Base-by-base conservation (phyloP, 2,797 vertebrate genomes). In the Crenichthys baileyi region DNA sequence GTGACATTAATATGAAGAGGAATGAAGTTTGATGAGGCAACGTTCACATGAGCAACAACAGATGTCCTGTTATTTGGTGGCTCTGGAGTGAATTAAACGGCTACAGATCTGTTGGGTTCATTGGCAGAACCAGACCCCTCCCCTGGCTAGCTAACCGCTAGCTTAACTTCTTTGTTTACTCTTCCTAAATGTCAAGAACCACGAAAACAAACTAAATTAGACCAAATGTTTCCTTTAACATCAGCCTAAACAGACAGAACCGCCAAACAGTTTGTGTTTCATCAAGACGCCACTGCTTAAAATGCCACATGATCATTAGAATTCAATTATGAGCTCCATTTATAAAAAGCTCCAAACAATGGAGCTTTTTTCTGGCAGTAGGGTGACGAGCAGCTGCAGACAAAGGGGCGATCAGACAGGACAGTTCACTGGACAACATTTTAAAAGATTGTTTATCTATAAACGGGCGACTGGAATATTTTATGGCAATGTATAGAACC, bases 391-490 rank as follows among this genome's bases (percentile, higher is more conserved):
- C 88, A 85, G 88, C 87, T 82, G 82, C 92, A 88, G 88, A 96
- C 95, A 95, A 95, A 95, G 91, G 79, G 77, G 48, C 68, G 78
- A 80, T 1, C 48, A 51, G 79, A 79, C 75, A 74, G 77, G 22
- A 22, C 5, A 22, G 9, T 46, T 7, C 15, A 5, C 15, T 18
- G 26, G 8, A 7, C 31, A 36, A 20, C 7, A 63, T 1, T 7
- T 18, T 8, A n/a, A n/a, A n/a, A n/a, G n/a, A 29, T 29, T 1
- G 26, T 5, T 0, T 29, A 63, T 36, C 18, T 16, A 16, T 18
- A 61, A 63, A 63, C 2, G 18, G 60, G 18, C 29, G 7, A 18
- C 29, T 63, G 4, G 15, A 36, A 63, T 63, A 63, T 18, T 31
- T 63, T 63, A 31, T 46, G 26, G 0, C 7, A 31, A 36, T 63